phyloP scores from a whole-genome alignment of 2,797 vertebrate species.

The Danio choprae region DNA sequence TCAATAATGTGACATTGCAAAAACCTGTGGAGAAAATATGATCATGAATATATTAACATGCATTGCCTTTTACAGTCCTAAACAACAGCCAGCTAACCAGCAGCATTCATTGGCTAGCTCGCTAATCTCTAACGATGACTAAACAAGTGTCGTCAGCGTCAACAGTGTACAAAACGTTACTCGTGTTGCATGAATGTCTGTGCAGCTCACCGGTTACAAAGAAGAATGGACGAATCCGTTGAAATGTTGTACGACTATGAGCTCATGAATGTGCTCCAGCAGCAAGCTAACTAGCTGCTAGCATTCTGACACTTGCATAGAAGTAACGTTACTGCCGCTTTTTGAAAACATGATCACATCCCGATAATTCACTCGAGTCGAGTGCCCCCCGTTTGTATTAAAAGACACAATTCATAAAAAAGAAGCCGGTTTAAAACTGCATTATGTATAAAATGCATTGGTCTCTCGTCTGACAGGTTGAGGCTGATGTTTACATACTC shows the following conservation, averaged over 20 bases:
- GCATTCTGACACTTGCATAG: conserved; percentile 46
- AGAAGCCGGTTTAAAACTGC: neutral
- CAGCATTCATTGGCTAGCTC: conserved; percentile 26
- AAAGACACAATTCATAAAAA: conserved; percentile 8
- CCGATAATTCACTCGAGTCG: conserved; percentile 17
- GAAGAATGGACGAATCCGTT: conserved; percentile 40
- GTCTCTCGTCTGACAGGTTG: conserved; percentile 17
- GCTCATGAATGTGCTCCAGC: conserved; percentile 52
- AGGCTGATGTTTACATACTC: conserved; percentile 59
- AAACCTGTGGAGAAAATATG: neutral
- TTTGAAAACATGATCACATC: conserved; percentile 41
- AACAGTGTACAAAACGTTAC: neutral
- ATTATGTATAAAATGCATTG: conserved; percentile 9
- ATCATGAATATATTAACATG: neutral
- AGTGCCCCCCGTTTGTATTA: neutral
- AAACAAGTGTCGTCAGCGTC: conserved; percentile 2
- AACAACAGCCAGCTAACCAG: conserved; percentile 18
- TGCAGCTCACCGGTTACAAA: conserved; percentile 51
- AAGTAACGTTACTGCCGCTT: conserved; percentile 33
- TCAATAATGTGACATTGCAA: neutral
- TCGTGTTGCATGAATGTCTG: neutral
- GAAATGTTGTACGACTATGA: conserved; percentile 18
- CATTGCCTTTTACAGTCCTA: neutral
- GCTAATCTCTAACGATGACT: conserved; percentile 47
- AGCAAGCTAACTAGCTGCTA: conserved; percentile 52